These are phyloP conservation scores for Dasyornis broadbenti DNA, from an alignment of 2,113 vertebrate species.

Conservation along the genomic window DNA sequence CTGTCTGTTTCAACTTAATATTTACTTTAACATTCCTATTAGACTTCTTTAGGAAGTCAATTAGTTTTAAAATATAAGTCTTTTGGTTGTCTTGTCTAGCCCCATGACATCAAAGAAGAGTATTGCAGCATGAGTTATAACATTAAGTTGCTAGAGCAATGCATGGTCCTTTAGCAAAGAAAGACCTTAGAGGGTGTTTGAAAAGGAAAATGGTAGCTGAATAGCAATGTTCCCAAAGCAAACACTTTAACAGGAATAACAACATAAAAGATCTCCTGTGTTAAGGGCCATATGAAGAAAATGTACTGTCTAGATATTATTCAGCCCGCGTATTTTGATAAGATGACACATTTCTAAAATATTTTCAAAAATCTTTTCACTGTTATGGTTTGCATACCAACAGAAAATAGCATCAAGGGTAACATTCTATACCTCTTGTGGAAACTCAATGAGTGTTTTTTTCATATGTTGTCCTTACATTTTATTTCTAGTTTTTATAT, in stretches of 20 bases:
- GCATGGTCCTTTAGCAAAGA: slow-evolving; percentile 28
- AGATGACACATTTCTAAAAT: neutral
- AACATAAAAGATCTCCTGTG: slow-evolving; percentile 20
- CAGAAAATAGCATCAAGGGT: neutral
- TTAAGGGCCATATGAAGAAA: slow-evolving; percentile 22
- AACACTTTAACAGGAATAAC: slow-evolving; percentile 33
- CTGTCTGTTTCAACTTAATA: neutral
- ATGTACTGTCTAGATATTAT: neutral
- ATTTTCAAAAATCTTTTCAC: neutral
- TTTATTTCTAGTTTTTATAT: neutral
- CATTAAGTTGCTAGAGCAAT: slow-evolving; percentile 39
- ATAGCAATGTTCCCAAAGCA: slow-evolving; percentile 11
- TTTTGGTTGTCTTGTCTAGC: neutral
- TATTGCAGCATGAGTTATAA: neutral
- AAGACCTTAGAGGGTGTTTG: slow-evolving; percentile 22
- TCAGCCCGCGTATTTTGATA: neutral
- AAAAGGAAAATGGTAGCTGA: slow-evolving; percentile 36
- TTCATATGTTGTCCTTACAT: neutral
- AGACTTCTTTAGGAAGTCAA: neutral
- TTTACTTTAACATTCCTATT: neutral
- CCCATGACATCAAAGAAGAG: neutral
- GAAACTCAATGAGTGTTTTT: neutral
- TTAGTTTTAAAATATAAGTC: slow-evolving; percentile 52
- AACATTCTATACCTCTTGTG: neutral
- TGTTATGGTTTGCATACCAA: neutral